Evolutionary conservation across 2,797 vertebrate species (phyloP).

Genomic region (Mus spretus): DNA sequence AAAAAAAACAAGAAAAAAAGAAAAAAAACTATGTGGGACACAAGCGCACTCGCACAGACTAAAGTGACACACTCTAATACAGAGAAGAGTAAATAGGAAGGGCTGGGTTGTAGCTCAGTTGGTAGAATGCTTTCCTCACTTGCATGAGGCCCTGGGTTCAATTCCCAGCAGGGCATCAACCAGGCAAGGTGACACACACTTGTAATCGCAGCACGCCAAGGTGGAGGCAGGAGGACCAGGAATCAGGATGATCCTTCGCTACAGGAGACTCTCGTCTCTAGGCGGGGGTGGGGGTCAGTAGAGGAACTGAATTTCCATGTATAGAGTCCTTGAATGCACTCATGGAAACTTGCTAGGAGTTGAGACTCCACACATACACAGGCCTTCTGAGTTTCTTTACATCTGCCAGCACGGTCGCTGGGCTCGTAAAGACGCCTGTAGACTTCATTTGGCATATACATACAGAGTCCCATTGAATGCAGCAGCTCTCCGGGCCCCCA

Average conservation of each 20-base stretch:
- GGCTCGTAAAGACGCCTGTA: slow-evolving; percentile 65
- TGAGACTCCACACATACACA: neutral
- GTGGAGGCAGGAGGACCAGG: neutral
- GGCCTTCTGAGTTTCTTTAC: slow-evolving; percentile 57
- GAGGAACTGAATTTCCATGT: neutral
- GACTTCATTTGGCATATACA: slow-evolving; percentile 62
- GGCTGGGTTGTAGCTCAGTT: neutral
- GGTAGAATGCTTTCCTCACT: neutral
- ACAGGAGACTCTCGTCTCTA: neutral
- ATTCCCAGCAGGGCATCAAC: neutral
- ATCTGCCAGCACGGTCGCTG: slow-evolving; percentile 48
- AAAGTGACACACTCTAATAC: accelerated
- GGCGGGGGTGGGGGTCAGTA: neutral
- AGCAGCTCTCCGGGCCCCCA: neutral
- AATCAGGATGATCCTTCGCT: neutral
- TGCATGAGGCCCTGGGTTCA: neutral
- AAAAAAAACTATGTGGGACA: neutral
- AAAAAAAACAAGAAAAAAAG: too few relatives aligned
- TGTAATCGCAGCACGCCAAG: neutral
- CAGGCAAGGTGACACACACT: neutral
- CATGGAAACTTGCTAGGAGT: slow-evolving; percentile 39
- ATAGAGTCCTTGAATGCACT: slow-evolving; percentile 1
- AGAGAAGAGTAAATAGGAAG: neutral
- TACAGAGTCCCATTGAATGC: slow-evolving; percentile 74
- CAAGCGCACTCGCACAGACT: neutral